These are phyloP conservation scores for Panulirus ornatus DNA, from an alignment of 1,140 invertebrate species.

Conservation along the genomic window DNA sequence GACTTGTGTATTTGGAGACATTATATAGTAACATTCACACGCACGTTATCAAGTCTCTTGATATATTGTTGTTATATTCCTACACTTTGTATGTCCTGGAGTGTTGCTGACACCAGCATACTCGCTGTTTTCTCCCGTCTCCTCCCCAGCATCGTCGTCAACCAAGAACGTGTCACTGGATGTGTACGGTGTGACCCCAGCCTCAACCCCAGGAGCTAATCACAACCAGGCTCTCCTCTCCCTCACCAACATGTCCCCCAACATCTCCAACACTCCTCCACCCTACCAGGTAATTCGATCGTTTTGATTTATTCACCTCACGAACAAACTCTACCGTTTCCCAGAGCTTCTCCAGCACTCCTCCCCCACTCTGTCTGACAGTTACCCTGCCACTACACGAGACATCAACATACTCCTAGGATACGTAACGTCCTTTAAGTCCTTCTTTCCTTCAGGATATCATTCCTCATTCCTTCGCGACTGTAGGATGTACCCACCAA, in stretches of 20 bases:
- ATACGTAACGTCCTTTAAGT: no score
- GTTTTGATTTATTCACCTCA: no score
- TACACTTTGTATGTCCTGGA: neutral
- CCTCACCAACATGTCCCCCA: constrained; percentile 49
- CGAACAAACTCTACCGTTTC: no score
- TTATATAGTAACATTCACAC: neutral
- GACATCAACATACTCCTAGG: no score
- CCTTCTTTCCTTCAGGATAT: no score
- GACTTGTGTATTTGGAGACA: no score
- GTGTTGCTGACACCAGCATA: neutral
- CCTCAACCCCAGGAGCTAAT: constrained; percentile 41
- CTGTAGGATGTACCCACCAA: no score
- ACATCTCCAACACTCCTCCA: neutral
- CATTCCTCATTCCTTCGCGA: no score
- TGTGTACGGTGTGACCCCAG: constrained; percentile 48
- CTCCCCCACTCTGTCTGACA: neutral
- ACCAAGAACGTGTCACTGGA: constrained; percentile 59
- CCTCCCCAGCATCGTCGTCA: constrained; percentile 52
- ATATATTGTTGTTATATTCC: neutral
- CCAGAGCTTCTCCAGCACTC: neutral
- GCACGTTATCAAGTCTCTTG: neutral
- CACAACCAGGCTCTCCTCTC: constrained; percentile 44
- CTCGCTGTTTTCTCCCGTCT: neutral
- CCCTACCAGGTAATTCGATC: constrained; percentile 24
- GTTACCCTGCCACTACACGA: neutral